A percentile compares a stretch with the other conserved stretches of the same genome.
These are phyloP conservation scores for Acrossocheilus fasciatus DNA, from an alignment of 2,797 vertebrate genomes.

Conservation along the genomic window DNA sequence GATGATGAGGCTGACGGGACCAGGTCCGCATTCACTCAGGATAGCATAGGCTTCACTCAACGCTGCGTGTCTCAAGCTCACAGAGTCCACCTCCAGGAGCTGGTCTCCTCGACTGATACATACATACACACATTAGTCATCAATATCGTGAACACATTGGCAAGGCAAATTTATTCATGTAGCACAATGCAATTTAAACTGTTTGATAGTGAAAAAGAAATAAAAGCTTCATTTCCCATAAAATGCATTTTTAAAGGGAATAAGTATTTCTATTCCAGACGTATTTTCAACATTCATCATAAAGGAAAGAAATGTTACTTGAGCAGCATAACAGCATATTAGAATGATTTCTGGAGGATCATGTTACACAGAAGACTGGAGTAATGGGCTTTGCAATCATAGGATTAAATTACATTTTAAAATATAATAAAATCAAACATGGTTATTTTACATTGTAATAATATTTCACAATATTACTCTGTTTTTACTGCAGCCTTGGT, in stretches of 20 bases:
- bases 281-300: not conserved
- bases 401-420: not conserved
- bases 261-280: not conserved
- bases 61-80: constrained; percentile 90
- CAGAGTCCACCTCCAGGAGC: constrained; percentile 92
- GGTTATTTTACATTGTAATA: not conserved
- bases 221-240: not conserved
- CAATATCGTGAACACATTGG: not conserved
- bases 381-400: not conserved
- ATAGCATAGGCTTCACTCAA: constrained; percentile 94
- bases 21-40: constrained; percentile 93
- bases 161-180: not conserved
- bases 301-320: constrained; percentile 4
- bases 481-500: not conserved
- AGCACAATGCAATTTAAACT: not conserved
- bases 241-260: not conserved
- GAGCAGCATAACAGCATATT: not conserved
- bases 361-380: not conserved
- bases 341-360: not conserved
- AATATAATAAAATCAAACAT: not conserved
- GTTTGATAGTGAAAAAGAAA: not conserved
- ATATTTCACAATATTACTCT: not conserved
- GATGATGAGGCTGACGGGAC: constrained; percentile 92
- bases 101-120: constrained; percentile 90
- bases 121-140: constrained; percentile 24